Conservation (phyloP, 2,888 invertebrate species). For the Corbicula japonica region DNA sequence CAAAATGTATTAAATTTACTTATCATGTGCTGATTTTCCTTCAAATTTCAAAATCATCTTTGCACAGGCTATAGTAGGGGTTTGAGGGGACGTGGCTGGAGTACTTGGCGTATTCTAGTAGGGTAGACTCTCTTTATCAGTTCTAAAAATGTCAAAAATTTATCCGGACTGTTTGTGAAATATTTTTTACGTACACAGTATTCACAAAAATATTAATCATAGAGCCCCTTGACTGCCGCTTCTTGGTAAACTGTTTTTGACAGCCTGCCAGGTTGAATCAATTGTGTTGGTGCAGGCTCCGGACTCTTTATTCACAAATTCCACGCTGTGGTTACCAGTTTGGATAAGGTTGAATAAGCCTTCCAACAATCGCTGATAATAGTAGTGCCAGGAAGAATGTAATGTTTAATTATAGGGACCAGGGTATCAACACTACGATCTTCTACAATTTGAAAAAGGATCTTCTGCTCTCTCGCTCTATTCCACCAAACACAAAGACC, state of each 20-base stretch:
- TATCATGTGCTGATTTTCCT: too few relatives aligned
- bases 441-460: slow-evolving; percentile 51
- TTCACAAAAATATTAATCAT: too few relatives aligned
- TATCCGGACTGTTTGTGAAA: too few relatives aligned
- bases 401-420: slow-evolving; percentile 42
- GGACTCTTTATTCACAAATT: not conserved
- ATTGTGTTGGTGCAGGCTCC: not conserved
- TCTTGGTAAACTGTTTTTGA: not conserved
- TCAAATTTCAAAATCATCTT: too few relatives aligned
- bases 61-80: too few relatives aligned
- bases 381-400: slow-evolving; percentile 46
- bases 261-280: not conserved
- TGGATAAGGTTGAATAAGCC: slow-evolving; percentile 35
- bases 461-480: slow-evolving; percentile 29
- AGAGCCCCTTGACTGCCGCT: not conserved
- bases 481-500: slow-evolving; percentile 53
- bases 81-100: too few relatives aligned
- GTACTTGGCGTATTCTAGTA: too few relatives aligned
- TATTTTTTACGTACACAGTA: too few relatives aligned
- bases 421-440: slow-evolving; percentile 40
- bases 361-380: slow-evolving; percentile 58
- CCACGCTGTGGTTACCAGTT: not conserved
- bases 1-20: too few relatives aligned
- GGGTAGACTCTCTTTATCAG: too few relatives aligned
- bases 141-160: too few relatives aligned